Percentiles rank a stretch among this genome's conserved stretches.
Evolutionary conservation across 2,113 vertebrate genomes (phyloP).

Genomic region (Bufo bufo): DNA sequence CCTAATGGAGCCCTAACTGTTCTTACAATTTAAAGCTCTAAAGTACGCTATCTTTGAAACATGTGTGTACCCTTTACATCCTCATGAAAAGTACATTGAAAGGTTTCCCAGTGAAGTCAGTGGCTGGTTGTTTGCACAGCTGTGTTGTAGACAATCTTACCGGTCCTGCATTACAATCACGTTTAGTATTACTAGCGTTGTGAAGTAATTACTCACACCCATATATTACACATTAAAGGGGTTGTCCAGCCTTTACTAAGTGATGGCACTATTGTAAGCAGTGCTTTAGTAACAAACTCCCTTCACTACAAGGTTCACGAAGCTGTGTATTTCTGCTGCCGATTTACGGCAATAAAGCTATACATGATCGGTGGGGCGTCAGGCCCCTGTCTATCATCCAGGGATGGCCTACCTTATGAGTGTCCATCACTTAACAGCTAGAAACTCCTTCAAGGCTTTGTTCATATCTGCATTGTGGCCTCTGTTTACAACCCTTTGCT

Average conservation of each 20-base stretch:
- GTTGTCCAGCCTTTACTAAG: no score
- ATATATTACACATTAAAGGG: neutral
- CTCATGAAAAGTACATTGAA: neutral
- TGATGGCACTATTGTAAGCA: no score
- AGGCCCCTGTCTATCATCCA: no score
- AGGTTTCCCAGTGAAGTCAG: neutral
- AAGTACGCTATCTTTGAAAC: neutral
- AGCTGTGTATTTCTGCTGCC: no score
- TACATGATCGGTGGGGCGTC: no score
- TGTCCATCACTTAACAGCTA: no score
- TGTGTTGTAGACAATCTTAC: neutral
- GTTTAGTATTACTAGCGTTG: neutral
- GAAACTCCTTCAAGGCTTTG: neutral
- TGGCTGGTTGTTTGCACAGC: neutral
- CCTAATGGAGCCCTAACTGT: slow-evolving; percentile 5
- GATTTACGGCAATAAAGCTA: no score
- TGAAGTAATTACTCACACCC: neutral
- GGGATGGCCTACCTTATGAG: no score
- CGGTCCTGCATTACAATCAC: neutral
- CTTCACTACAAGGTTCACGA: no score
- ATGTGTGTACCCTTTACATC: neutral
- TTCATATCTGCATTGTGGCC: neutral
- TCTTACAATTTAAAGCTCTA: neutral
- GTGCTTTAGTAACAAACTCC: no score
- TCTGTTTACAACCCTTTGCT: no score